A percentile compares a stretch with the other conserved stretches of the same genome.
Evolutionary conservation across 2,113 vertebrate species (phyloP).

Genomic region (Strix uralensis): DNA sequence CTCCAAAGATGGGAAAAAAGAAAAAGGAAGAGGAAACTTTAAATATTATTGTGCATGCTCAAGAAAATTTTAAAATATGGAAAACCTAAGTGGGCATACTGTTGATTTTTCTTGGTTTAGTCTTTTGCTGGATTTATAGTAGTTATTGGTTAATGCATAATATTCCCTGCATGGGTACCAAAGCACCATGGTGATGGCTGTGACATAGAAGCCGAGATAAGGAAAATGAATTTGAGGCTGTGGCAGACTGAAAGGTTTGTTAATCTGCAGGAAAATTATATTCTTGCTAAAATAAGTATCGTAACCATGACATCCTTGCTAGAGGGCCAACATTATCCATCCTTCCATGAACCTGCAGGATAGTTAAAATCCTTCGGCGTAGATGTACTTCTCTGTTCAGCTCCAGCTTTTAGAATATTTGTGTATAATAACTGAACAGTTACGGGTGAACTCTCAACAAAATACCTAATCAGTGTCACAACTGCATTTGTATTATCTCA

Average conservation of each 20-base stretch:
- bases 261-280: neutral
- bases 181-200: neutral
- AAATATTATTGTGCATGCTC: neutral
- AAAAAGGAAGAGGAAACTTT: neutral
- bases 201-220: neutral
- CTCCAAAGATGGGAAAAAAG: neutral
- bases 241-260: neutral
- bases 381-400: neutral
- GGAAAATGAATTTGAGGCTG: neutral
- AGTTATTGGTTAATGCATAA: neutral
- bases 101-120: neutral
- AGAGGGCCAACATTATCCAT: neutral
- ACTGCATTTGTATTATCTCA: neutral
- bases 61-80: neutral
- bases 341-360: neutral
- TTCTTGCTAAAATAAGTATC: neutral
- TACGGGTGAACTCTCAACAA: neutral
- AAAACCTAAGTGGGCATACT: neutral
- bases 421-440: neutral
- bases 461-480: neutral
- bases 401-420: neutral
- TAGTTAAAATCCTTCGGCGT: neutral
- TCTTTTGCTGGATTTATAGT: neutral
- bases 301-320: neutral
- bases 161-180: neutral